These are phyloP conservation scores for Rhodinocichla rosea DNA, from an alignment of 2,113 vertebrate genomes.

Conservation along the genomic window DNA sequence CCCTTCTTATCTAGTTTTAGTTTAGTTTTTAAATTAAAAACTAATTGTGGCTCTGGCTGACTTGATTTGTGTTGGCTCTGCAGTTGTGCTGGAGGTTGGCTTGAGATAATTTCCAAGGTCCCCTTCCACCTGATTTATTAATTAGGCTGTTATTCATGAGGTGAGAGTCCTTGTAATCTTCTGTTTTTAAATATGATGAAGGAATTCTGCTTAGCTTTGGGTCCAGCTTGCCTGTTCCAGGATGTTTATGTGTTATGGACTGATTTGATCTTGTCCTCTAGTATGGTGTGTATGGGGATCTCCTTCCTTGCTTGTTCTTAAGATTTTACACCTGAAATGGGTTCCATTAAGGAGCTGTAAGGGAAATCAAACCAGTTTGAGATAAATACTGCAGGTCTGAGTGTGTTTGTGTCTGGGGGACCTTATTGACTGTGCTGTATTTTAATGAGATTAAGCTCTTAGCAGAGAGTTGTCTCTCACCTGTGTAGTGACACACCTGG, in stretches of 20 bases:
- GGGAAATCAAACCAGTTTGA: not conserved
- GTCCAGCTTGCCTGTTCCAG: not conserved
- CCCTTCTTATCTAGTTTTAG: not conserved
- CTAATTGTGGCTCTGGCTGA: not conserved
- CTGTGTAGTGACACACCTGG: not conserved
- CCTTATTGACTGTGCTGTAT: not conserved
- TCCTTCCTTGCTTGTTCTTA: not conserved
- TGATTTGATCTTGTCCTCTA: not conserved
- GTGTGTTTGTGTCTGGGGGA: not conserved
- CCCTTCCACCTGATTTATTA: not conserved
- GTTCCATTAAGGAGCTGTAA: not conserved
- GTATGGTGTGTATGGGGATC: not conserved
- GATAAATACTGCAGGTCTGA: not conserved
- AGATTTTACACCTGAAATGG: not conserved
- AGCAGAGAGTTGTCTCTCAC: not conserved
- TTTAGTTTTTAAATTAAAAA: not conserved
- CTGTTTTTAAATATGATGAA: not conserved
- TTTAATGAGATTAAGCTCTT: not conserved
- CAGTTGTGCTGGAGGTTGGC: not conserved
- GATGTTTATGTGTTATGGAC: not conserved
- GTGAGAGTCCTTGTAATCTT: not conserved
- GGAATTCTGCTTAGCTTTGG: not conserved
- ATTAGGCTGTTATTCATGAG: not conserved
- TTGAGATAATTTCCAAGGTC: not conserved
- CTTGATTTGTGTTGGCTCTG: not conserved